These are phyloP conservation scores for Notarius quadriscutis DNA, from an alignment of 2,113 vertebrate species.

Conservation along the genomic window DNA sequence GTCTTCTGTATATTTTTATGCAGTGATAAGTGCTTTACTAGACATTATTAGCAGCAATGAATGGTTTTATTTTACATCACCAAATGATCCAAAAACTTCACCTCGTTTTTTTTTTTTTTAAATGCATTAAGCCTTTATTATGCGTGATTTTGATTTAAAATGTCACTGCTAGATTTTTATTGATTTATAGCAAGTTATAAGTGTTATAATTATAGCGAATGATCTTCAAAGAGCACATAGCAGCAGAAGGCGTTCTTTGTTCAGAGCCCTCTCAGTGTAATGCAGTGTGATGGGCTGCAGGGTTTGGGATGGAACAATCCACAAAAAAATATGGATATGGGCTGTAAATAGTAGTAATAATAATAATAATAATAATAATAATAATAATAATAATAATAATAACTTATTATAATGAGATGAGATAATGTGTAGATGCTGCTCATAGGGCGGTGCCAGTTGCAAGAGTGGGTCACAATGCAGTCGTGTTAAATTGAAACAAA, in stretches of 20 bases:
- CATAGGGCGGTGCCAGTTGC: not conserved
- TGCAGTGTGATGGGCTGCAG: not conserved
- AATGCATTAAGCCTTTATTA: not conserved
- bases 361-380: not conserved
- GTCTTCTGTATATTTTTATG: not conserved
- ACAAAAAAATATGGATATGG: not conserved
- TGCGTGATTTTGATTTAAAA: not conserved
- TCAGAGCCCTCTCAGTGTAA: not conserved
- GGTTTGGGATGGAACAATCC: too few relatives aligned
- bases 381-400: not conserved
- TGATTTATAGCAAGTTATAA: not conserved
- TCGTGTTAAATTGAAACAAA: not conserved
- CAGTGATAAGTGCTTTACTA: not conserved
- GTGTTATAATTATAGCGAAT: not conserved
- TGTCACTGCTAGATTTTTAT: not conserved
- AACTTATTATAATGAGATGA: too few relatives aligned
- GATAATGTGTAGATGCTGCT: not conserved
- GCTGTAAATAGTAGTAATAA: not conserved
- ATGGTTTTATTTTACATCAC: not conserved
- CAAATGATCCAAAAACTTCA: not conserved
- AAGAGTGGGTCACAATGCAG: not conserved
- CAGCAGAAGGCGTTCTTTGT: not conserved
- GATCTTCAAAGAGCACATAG: not conserved
- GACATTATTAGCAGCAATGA: too few relatives aligned
- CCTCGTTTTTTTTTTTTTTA: not conserved